These are phyloP conservation scores for Nephrotoma appendiculata DNA, from an alignment of 2,888 invertebrate genomes.

Conservation along the genomic window DNA sequence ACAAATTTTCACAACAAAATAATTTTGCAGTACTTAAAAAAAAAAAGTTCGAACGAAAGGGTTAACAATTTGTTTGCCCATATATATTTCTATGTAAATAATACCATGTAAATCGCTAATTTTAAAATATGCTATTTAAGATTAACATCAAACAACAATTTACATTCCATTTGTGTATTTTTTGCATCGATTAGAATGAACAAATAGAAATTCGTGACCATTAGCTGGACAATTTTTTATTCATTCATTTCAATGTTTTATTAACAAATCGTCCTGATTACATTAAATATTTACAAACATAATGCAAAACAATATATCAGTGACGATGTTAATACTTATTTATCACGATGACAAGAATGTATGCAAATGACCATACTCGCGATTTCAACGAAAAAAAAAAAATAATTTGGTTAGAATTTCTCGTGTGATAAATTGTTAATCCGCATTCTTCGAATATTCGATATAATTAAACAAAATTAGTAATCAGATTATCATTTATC, in stretches of 20 bases:
- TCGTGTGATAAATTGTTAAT: not conserved
- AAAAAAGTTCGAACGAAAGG: no score
- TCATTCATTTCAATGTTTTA: not conserved
- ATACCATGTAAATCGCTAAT: no score
- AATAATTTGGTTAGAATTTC: no score
- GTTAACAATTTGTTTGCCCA: no score
- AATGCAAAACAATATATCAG: not conserved
- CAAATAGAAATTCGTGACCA: not conserved
- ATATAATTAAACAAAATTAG: not conserved
- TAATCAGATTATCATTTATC: not conserved
- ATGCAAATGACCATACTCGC: no score
- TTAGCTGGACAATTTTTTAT: not conserved
- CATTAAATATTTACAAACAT: no score
- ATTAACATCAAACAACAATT: not conserved
- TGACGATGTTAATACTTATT: not conserved
- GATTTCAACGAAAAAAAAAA: no score
- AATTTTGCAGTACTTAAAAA: no score
- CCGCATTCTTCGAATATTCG: not conserved
- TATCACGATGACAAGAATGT: no score
- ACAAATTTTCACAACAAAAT: no score
- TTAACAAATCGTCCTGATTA: not conserved
- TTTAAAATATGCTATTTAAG: not conserved
- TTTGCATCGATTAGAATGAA: not conserved
- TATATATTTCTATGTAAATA: no score
- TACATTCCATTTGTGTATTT: not conserved